phyloP scores from a whole-genome alignment of 1,140 invertebrate genomes.

The Aphaenogaster floridana region DNA sequence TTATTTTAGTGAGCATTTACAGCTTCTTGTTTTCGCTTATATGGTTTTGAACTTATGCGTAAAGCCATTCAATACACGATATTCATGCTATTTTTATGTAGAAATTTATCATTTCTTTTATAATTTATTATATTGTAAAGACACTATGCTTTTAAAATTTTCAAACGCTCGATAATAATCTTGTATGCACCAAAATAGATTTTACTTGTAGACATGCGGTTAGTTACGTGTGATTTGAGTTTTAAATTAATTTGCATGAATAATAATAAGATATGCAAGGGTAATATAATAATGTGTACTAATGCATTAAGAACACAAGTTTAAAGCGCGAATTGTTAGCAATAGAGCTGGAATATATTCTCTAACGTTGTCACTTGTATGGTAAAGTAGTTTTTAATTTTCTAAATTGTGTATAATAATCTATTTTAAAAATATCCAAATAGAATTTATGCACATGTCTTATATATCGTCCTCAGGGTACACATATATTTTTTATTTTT shows the following conservation, averaged over 20 bases:
- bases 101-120: background rate
- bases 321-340: background rate
- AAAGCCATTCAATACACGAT: background rate
- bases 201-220: background rate
- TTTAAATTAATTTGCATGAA: slow-evolving; percentile 36
- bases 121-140: slow-evolving; percentile 2
- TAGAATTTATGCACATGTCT: background rate
- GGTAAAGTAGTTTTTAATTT: background rate
- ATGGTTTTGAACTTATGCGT: slow-evolving; percentile 19
- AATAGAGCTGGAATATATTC: background rate
- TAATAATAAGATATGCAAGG: slow-evolving; percentile 1
- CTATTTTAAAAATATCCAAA: slow-evolving; percentile 13
- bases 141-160: slow-evolving; percentile 19
- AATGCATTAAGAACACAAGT: slow-evolving; percentile 1
- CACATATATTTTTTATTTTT: slow-evolving; percentile 1
- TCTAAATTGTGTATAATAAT: slow-evolving; percentile 9
- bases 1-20: slow-evolving; percentile 47
- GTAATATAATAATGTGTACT: background rate
- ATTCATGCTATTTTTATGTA: slow-evolving; percentile 12
- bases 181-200: slow-evolving; percentile 3
- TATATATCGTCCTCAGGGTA: background rate
- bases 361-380: background rate
- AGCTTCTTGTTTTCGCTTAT: slow-evolving; percentile 27
- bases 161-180: background rate
- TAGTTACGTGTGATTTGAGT: slow-evolving; percentile 1